These are phyloP conservation scores for Epinotia brunnichana DNA, from an alignment of 2,888 invertebrate genomes.

Conservation along the genomic window DNA sequence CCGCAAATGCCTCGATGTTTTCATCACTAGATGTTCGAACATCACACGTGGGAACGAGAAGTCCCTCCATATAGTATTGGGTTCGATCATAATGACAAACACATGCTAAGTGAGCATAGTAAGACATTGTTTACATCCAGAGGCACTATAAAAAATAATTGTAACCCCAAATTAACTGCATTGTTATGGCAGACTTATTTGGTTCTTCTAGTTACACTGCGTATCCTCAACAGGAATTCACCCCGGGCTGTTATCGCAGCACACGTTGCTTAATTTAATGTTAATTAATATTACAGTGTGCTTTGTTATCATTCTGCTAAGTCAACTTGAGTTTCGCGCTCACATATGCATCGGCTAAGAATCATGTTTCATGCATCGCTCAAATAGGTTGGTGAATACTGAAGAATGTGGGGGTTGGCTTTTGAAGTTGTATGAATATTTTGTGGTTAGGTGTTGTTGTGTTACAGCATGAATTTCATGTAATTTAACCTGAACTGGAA, in stretches of 20 bases:
- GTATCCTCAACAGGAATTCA: conserved; percentile 12
- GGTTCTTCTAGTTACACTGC: not conserved
- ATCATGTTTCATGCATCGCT: conserved; percentile 10
- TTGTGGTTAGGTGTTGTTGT: not conserved
- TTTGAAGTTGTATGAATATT: not conserved
- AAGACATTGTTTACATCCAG: no score
- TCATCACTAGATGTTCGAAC: no score
- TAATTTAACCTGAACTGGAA: not conserved
- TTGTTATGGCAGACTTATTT: not conserved
- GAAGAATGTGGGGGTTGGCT: not conserved
- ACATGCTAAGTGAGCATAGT: no score
- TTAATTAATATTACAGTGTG: conserved; percentile 38
- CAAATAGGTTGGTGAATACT: not conserved
- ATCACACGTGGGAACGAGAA: no score
- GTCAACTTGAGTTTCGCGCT: conserved; percentile 26
- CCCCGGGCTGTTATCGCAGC: conserved; percentile 19
- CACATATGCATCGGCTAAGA: conserved; percentile 4
- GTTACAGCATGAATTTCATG: not conserved
- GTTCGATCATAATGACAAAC: no score
- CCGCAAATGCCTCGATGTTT: no score
- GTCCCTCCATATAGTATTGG: no score
- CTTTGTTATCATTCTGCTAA: conserved; percentile 40
- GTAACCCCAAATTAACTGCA: not conserved
- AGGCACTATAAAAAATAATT: not conserved
- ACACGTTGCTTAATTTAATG: conserved; percentile 30